A percentile compares a stretch with the other conserved stretches of the same genome.
phyloP scores from a whole-genome alignment of 2,888 invertebrate species.

The Agrochola macilenta region DNA sequence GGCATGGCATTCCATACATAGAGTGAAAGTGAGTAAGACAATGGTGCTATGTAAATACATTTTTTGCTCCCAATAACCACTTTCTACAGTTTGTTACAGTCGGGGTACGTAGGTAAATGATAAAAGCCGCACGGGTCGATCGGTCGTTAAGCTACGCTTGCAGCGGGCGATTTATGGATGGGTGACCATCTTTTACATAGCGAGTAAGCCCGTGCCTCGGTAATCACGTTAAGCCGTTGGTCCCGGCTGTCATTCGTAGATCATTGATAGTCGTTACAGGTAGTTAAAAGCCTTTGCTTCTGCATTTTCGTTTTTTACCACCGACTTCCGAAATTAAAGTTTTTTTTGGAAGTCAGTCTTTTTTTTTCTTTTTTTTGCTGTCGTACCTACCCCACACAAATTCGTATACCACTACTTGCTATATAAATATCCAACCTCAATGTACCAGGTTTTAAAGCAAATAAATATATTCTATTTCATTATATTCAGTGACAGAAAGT shows the following conservation, averaged over 20 bases:
- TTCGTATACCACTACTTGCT: no score
- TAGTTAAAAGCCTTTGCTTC: background rate
- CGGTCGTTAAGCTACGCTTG: background rate
- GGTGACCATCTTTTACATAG: background rate
- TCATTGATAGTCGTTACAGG: background rate
- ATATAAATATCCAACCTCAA: no score
- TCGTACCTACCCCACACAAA: no score
- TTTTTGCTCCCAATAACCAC: conserved; percentile 35
- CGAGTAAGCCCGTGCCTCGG: no score
- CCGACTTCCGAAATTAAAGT: no score
- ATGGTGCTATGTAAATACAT: conserved; percentile 27
- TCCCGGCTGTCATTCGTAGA: background rate
- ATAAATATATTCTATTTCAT: no score
- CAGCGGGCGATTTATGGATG: background rate
- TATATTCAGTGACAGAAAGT: no score
- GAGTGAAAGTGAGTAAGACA: conserved; percentile 53
- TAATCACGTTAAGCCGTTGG: background rate
- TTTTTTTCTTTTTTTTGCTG: no score
- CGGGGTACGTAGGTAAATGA: background rate
- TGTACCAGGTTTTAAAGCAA: no score
- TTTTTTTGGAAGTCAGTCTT: no score
- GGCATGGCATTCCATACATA: conserved; percentile 18
- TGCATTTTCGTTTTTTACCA: no score
- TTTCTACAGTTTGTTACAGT: conserved; percentile 20
- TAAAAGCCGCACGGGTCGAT: background rate